Percentiles rank a stretch among this genome's conserved stretches.
Conservation (phyloP, 2,113 vertebrate genomes). For the Phoxinus phoxinus region DNA sequence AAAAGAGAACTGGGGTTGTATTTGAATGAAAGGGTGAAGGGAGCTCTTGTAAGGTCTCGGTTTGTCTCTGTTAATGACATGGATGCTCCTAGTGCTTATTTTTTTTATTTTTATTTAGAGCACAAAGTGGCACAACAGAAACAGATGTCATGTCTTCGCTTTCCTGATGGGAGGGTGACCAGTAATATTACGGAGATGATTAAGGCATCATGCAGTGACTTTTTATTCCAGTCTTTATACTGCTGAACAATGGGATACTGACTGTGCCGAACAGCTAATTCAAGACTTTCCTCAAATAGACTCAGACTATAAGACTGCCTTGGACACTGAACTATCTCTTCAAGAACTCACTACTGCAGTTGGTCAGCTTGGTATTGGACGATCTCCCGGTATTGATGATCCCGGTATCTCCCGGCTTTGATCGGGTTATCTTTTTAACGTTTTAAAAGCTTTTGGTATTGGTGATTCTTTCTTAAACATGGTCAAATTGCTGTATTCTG, state of each 20-base stretch:
- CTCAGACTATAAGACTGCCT: not conserved
- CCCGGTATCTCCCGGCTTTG: too few species aligned
- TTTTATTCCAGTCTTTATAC: slow-evolving; percentile 73
- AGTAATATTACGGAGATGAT: not conserved
- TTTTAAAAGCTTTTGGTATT: too few species aligned
- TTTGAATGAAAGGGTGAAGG: not conserved
- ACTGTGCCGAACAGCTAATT: slow-evolving; percentile 65
- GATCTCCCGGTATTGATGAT: not conserved
- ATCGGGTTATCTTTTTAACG: too few species aligned
- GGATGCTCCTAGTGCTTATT: too few species aligned
- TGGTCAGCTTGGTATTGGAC: not conserved
- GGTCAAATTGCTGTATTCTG: too few species aligned
- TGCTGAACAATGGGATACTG: slow-evolving; percentile 73
- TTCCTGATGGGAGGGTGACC: not conserved
- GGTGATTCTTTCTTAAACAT: too few species aligned
- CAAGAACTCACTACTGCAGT: not conserved
- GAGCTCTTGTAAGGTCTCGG: not conserved
- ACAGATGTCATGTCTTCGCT: not conserved
- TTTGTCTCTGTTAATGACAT: too few species aligned
- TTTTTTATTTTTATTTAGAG: not conserved
- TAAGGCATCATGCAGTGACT: not conserved
- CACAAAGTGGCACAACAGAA: not conserved
- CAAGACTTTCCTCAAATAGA: not conserved
- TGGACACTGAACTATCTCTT: not conserved
- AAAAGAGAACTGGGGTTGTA: not conserved